These are phyloP conservation scores for Channa striata DNA, from an alignment of 2,797 vertebrate species.

Conservation along the genomic window DNA sequence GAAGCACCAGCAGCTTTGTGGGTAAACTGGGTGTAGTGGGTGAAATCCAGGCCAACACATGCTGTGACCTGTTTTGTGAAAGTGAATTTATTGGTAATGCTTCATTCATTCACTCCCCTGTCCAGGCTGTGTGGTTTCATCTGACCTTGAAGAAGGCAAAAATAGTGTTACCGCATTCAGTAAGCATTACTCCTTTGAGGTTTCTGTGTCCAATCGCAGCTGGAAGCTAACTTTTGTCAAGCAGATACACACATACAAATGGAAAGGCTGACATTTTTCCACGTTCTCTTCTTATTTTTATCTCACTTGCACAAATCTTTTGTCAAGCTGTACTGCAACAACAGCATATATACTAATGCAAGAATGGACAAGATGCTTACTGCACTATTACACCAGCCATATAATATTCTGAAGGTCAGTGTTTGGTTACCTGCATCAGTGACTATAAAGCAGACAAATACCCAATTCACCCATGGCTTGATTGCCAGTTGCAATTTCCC, in stretches of 20 bases:
- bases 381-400: neutral
- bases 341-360: constrained; percentile 1
- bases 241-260: too few species aligned
- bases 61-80: constrained; percentile 32
- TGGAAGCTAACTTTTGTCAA: neutral
- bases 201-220: neutral
- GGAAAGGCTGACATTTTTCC: neutral
- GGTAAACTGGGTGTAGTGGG: constrained; percentile 21
- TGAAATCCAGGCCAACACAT: constrained; percentile 43
- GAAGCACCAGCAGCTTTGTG: constrained; percentile 1
- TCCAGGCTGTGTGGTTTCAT: neutral
- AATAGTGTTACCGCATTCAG: neutral
- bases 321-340: too few species aligned
- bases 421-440: constrained; percentile 17
- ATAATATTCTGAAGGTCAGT: constrained; percentile 29
- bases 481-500: constrained; percentile 24
- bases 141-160: constrained; percentile 8
- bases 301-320: neutral
- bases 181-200: neutral
- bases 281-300: neutral
- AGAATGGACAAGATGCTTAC: constrained; percentile 11
- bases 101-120: constrained; percentile 8
- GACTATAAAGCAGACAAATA: constrained; percentile 15
- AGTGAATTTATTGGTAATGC: constrained; percentile 11
- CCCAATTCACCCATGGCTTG: constrained; percentile 10